A percentile compares a stretch with the other conserved stretches of the same genome.
Evolutionary conservation across 2,113 vertebrate genomes (phyloP).

Genomic region (Crotophaga sulcirostris): DNA sequence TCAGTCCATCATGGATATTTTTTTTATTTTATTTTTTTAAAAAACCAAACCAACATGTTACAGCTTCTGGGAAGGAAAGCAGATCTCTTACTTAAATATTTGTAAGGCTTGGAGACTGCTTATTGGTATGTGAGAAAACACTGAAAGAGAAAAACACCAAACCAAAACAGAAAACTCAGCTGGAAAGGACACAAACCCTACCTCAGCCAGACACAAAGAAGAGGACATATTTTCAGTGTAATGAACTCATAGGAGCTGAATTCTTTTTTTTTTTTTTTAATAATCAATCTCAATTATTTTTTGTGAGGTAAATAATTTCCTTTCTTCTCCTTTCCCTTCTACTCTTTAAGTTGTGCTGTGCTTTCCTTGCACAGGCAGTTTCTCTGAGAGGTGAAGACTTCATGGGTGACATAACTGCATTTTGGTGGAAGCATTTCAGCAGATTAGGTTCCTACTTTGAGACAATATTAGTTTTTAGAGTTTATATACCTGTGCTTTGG

Average conservation of each 20-base stretch:
- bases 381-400: background rate
- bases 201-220: background rate
- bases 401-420: background rate
- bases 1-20: background rate
- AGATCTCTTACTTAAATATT: background rate
- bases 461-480: background rate
- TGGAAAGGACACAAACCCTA: background rate
- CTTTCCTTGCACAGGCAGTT: background rate
- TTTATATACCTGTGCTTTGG: background rate
- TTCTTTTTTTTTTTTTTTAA: background rate
- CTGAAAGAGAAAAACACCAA: background rate
- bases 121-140: background rate
- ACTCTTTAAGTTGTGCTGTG: background rate
- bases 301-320: background rate
- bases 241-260: background rate
- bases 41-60: background rate
- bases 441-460: background rate
- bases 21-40: background rate
- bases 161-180: background rate
- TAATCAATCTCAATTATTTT: background rate
- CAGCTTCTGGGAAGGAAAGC: background rate
- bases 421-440: background rate
- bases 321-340: background rate
- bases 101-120: background rate
- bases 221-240: background rate